Evolutionary conservation across 2,888 invertebrate species (phyloP).

Genomic region (Monochamus alternatus): DNA sequence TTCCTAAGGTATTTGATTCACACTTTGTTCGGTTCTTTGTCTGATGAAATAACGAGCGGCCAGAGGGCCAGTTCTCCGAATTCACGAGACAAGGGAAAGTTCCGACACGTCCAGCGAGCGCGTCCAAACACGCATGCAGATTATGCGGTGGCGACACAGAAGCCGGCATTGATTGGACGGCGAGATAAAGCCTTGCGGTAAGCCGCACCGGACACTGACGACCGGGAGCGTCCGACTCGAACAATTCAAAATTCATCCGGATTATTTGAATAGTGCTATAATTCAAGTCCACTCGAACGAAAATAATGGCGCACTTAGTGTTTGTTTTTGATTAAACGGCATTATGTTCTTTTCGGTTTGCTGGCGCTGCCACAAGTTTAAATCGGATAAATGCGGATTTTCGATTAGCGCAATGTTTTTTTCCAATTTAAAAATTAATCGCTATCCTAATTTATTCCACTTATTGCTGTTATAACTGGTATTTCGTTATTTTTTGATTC

Average conservation of each 20-base stretch:
- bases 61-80: too few species aligned
- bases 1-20: too few species aligned
- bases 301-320: conserved; percentile 50
- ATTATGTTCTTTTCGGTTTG: conserved; percentile 32
- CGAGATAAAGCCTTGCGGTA: conserved; percentile 55
- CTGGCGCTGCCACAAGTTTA: not conserved
- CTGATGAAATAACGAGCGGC: too few species aligned
- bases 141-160: conserved; percentile 49
- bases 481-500: too few species aligned
- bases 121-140: conserved; percentile 46
- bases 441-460: not conserved
- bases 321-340: conserved; percentile 44
- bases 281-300: conserved; percentile 54
- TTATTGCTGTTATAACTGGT: not conserved
- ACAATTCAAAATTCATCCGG: conserved; percentile 60
- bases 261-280: conserved; percentile 59
- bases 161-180: conserved; percentile 50
- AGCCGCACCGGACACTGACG: conserved; percentile 51
- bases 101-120: not conserved
- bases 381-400: conserved; percentile 6
- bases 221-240: conserved; percentile 49
- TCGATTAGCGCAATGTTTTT: not conserved
- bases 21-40: too few species aligned
- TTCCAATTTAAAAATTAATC: conserved; percentile 2
- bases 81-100: too few species aligned